phyloP scores from a whole-genome alignment of 2,888 invertebrate genomes.

The Amiota communis region DNA sequence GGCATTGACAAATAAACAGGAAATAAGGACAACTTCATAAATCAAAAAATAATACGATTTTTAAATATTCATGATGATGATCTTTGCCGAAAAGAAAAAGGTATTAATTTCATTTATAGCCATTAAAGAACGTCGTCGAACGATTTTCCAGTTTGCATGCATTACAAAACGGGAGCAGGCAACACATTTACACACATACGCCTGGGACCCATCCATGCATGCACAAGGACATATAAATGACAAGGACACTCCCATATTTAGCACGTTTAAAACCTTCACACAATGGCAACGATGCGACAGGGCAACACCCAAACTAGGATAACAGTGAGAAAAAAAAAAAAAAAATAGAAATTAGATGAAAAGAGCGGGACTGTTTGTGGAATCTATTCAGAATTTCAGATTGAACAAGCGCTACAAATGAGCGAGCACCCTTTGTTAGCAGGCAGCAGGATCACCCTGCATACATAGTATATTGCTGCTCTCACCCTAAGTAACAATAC shows the following conservation, averaged over 20 bases:
- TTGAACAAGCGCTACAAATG: conserved; percentile 24
- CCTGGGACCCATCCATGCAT: background rate
- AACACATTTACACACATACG: conserved; percentile 42
- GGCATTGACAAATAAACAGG: background rate
- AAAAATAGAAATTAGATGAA: background rate
- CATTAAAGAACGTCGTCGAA: conserved; percentile 34
- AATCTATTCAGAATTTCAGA: conserved; percentile 6
- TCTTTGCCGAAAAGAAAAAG: conserved; percentile 44
- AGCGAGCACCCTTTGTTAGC: conserved; percentile 27
- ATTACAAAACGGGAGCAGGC: conserved; percentile 46
- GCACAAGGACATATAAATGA: conserved; percentile 64
- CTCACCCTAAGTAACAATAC: conserved; percentile 46
- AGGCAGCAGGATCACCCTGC: conserved; percentile 28
- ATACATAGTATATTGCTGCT: conserved; percentile 40
- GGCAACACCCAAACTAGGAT: conserved; percentile 19
- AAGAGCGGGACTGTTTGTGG: conserved; percentile 21
- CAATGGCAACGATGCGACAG: conserved; percentile 54
- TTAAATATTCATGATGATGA: conserved; percentile 62
- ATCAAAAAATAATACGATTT: conserved; percentile 50
- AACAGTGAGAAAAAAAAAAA: conserved; percentile 24
- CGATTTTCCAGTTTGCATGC: conserved; percentile 25
- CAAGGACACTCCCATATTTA: conserved; percentile 73
- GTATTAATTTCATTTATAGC: conserved; percentile 69
- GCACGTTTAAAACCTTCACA: conserved; percentile 58
- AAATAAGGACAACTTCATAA: conserved; percentile 46